phyloP scores from a whole-genome alignment of 2,113 vertebrate species.

The human region GRCh38 chr4:183259001-183259500 shows the following conservation, averaged over 20 bases:
- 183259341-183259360: neutral
- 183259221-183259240: neutral
- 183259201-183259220: neutral
- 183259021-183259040: neutral
- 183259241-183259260: neutral
- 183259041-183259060: neutral
- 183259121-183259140: neutral
- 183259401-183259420: neutral
- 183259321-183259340: neutral
- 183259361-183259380: neutral
- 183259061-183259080: neutral
- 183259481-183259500: fast-evolving
- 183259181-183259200: neutral
- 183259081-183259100: neutral
- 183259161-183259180: neutral
- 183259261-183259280: neutral
- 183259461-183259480: fast-evolving
- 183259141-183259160: neutral
- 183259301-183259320: neutral
- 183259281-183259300: neutral
- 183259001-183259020: neutral
- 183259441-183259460: fast-evolving
- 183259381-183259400: neutral
- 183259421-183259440: fast-evolving
- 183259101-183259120: neutral